phyloP scores from a whole-genome alignment of 2,797 vertebrate species.

The Sebastes trivittatus region DNA sequence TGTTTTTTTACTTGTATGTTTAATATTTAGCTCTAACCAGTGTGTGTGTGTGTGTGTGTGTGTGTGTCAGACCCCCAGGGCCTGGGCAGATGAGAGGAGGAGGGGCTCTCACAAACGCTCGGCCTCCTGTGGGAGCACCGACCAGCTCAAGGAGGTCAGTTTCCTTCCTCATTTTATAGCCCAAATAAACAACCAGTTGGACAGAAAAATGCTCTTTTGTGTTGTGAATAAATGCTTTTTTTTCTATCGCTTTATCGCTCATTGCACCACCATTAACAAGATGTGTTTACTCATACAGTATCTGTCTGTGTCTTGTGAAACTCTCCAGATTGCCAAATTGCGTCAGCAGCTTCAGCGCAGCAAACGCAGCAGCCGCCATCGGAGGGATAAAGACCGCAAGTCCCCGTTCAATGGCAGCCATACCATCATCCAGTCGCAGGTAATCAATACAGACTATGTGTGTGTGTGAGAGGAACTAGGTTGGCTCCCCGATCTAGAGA shows the following conservation, averaged over 20 bases:
- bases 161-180: background rate
- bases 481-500: constrained; percentile 19
- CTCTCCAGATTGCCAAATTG: constrained; percentile 92
- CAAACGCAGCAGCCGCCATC: constrained; percentile 98
- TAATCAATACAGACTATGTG: constrained; percentile 61
- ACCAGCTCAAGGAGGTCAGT: constrained; percentile 98
- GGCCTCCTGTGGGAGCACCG: constrained; percentile 97
- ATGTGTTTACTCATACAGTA: background rate
- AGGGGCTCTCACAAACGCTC: constrained; percentile 98
- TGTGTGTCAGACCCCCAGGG: constrained; percentile 92
- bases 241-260: background rate
- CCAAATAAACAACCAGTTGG: background rate
- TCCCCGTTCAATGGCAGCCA: constrained; percentile 99
- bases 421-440: constrained; percentile 96
- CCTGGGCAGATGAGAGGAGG: constrained; percentile 99
- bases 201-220: background rate
- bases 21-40: constrained; percentile 7
- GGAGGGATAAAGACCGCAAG: constrained; percentile 96
- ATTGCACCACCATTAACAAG: background rate
- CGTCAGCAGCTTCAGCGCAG: constrained; percentile 97
- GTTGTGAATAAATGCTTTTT: background rate
- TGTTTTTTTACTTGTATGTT: background rate
- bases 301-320: constrained; percentile 26
- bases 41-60: constrained; percentile 53
- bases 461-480: background rate